A percentile compares a stretch with the other conserved stretches of the same genome.
phyloP scores from a whole-genome alignment of 2,113 vertebrate genomes.

The Ailuropoda melanoleuca region DNA sequence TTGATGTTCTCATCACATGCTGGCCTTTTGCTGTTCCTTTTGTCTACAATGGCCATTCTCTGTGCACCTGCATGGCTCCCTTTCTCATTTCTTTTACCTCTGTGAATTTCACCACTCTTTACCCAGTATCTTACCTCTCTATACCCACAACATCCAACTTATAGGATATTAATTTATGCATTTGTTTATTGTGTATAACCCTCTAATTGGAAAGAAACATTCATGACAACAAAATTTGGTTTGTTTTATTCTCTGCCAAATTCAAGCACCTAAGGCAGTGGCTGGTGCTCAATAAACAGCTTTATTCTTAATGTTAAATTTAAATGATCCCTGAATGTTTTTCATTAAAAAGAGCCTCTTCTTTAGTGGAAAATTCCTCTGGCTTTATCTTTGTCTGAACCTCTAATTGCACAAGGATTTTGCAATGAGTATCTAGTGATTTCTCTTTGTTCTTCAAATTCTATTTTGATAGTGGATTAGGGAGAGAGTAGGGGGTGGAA shows the following conservation, averaged over 20 bases:
- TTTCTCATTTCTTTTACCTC: background rate
- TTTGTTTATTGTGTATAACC: background rate
- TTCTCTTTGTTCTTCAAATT: background rate
- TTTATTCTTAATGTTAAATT: background rate
- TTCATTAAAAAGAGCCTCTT: background rate
- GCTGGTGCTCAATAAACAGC: background rate
- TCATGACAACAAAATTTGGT: background rate
- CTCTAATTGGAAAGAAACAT: background rate
- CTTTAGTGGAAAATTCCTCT: background rate
- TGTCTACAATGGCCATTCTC: background rate
- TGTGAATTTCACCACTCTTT: background rate
- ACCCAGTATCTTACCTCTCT: background rate
- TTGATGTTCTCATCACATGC: background rate
- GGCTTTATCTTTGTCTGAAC: background rate
- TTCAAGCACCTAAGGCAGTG: background rate
- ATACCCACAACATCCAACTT: background rate
- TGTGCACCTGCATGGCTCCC: accelerated
- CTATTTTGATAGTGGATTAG: background rate
- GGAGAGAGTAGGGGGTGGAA: accelerated
- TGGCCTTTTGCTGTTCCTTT: background rate
- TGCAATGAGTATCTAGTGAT: background rate
- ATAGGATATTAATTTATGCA: background rate
- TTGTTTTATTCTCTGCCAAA: background rate
- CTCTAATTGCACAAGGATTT: background rate
- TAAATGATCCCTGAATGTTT: background rate